Base-by-base conservation (phyloP, 2,113 vertebrate species). In the Gorsachius goisagi region DNA sequence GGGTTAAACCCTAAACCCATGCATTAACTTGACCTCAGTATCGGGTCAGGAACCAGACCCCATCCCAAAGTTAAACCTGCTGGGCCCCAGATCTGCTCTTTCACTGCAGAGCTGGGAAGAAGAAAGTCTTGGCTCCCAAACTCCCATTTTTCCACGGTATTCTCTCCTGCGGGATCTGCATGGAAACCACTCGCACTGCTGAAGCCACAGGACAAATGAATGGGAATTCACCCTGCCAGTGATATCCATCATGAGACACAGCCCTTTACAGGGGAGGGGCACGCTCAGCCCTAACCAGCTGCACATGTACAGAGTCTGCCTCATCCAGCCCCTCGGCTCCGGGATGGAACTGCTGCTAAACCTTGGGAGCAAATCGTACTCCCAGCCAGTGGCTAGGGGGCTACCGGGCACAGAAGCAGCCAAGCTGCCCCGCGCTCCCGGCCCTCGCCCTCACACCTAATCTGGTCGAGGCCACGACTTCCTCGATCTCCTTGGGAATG, bases 121-220 rank as follows among this genome's bases (percentile, higher is more conserved):
- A 96, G 90, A 86, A 94, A 86, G 53, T 62, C 81, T 94, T 95
- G 94, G 91, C 86, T 97, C 67, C 55, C 74, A 77, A 85, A 85
- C 1, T 52, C 89, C 67, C 74, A 67, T 94, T 95, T 95, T 95
- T 89, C 91, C 87, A 90, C 44, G 6, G 86, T 8, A 58, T 85
- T 47, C 77, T 78, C 77, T 95, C 80, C 85, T 58, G 37, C 1
- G n/a, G 95, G 84, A 92, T 85, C 94, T 12, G 68, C 2, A 80
- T 58, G 55, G 91, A 91, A 95, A 93, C 92, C 81, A n/a, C 84
- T 92, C 8, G 3, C 45, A 4, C 80, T 63, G 89, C 66, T 5
- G 24, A 67, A 93, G 83, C 92, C 86, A 64, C 66, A 50, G 88
- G 87, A 92, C 86, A 66, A 95, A 93, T 92, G 87, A 95, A 89